Percentiles rank a stretch among this genome's conserved stretches.
Conservation (phyloP, 2,888 invertebrate species). For the Strigamia crassipes region DNA sequence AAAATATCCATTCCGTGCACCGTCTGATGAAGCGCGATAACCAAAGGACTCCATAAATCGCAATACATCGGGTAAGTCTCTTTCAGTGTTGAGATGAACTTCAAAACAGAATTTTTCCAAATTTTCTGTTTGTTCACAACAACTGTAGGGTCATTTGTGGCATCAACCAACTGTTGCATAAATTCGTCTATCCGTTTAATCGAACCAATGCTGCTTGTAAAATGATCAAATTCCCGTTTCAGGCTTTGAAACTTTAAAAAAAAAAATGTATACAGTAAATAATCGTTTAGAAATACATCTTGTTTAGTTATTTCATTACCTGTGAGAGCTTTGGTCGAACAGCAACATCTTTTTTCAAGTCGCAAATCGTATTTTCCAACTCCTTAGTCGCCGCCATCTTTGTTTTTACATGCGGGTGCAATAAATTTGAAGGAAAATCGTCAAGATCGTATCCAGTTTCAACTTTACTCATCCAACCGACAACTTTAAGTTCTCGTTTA, state of each 20-base stretch:
- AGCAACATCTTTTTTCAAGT: constrained; percentile 46
- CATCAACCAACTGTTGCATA: not conserved
- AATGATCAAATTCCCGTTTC: constrained; percentile 59
- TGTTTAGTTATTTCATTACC: constrained; percentile 25
- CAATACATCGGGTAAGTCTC: constrained; percentile 68
- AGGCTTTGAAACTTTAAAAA: constrained; percentile 58
- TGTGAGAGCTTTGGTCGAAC: constrained; percentile 49
- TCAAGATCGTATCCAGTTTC: constrained; percentile 45
- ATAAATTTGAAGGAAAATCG: not conserved
- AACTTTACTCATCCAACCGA: constrained; percentile 47
- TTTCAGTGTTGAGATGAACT: constrained; percentile 58
- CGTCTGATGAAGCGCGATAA: constrained; percentile 50
- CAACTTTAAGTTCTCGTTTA: constrained; percentile 47
- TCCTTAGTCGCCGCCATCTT: not conserved
- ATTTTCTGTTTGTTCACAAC: not conserved
- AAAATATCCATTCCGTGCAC: constrained; percentile 52
- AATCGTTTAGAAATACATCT: not conserved
- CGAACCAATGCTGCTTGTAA: constrained; percentile 12
- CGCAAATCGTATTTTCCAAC: constrained; percentile 44
- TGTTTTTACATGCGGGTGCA: constrained; percentile 48
- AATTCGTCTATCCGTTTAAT: not conserved
- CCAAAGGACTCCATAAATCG: constrained; percentile 72
- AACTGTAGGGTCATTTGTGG: not conserved
- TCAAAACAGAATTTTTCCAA: constrained; percentile 46
- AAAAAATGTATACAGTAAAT: not conserved